Conservation (phyloP, 2,888 invertebrate species). For the Agrochola lychnidis region DNA sequence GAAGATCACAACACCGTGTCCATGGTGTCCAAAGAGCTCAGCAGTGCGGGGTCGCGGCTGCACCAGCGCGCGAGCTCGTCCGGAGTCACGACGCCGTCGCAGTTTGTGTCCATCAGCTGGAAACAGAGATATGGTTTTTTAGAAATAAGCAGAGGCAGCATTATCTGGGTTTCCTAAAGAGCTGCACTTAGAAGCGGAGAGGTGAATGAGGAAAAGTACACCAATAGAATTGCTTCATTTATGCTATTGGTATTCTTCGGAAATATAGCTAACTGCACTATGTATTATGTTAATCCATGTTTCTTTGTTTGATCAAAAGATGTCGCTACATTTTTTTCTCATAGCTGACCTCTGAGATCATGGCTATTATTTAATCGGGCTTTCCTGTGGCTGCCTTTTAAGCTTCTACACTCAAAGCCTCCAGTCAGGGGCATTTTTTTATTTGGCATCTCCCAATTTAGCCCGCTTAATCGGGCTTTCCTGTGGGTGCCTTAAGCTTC, state of each 20-base stretch:
- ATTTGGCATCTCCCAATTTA: too few species aligned
- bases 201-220: not conserved
- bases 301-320: not conserved
- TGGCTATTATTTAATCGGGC: too few species aligned
- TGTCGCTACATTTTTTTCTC: not conserved
- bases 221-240: not conserved
- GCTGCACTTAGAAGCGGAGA: not conserved
- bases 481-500: too few species aligned
- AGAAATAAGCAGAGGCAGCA: not conserved
- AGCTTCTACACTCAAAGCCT: too few species aligned
- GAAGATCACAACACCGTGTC: slow-evolving; percentile 94
- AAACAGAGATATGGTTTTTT: not conserved
- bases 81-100: slow-evolving; percentile 95
- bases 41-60: slow-evolving; percentile 93
- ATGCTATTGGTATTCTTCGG: not conserved
- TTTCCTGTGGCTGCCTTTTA: too few species aligned
- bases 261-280: not conserved
- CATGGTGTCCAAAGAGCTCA: slow-evolving; percentile 93
- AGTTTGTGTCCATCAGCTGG: slow-evolving; percentile 95
- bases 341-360: too few species aligned
- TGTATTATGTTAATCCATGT: not conserved
- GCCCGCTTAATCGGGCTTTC: too few species aligned
- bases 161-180: not conserved
- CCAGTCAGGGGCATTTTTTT: too few species aligned
- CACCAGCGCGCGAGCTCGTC: slow-evolving; percentile 96